These are phyloP conservation scores for Ectemnius continuus DNA, from an alignment of 2,888 invertebrate genomes.

Conservation along the genomic window DNA sequence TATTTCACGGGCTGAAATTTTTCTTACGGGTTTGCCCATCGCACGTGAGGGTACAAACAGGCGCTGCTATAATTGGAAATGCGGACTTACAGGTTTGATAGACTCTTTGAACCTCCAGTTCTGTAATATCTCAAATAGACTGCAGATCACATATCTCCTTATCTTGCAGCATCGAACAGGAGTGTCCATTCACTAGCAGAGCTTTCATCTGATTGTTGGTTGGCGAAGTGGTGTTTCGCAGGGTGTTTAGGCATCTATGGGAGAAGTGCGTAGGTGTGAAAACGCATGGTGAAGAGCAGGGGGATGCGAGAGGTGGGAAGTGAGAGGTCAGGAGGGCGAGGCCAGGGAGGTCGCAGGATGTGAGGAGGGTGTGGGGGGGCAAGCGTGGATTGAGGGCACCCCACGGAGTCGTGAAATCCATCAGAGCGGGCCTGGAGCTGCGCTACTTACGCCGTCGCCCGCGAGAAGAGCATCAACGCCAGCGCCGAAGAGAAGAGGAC, in stretches of 20 bases:
- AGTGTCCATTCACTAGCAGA: no score
- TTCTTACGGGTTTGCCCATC: no score
- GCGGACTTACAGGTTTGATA: no score
- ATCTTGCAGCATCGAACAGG: no score
- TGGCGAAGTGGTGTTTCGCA: constrained; percentile 7
- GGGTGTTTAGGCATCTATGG: no score
- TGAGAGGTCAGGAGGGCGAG: constrained; percentile 33
- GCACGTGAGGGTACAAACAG: no score
- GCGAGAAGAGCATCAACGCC: constrained; percentile 68
- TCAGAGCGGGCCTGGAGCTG: constrained; percentile 70
- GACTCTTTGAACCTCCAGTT: no score
- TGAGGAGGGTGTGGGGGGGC: constrained; percentile 59
- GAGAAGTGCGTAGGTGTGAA: constrained; percentile 45
- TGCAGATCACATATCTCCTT: no score
- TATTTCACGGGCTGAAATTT: no score
- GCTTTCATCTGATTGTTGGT: no score
- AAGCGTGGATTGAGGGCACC: constrained; percentile 73
- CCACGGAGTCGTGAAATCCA: constrained; percentile 75
- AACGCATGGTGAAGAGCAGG: constrained; percentile 45
- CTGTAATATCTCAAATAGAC: no score
- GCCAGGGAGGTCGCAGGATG: constrained; percentile 35
- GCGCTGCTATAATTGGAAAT: no score
- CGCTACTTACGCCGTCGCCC: constrained; percentile 68
- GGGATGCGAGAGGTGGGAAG: constrained; percentile 46
- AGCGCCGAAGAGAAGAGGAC: constrained; percentile 41